Conservation (phyloP, 2,797 vertebrate genomes). For the Acropternis orthonyx region DNA sequence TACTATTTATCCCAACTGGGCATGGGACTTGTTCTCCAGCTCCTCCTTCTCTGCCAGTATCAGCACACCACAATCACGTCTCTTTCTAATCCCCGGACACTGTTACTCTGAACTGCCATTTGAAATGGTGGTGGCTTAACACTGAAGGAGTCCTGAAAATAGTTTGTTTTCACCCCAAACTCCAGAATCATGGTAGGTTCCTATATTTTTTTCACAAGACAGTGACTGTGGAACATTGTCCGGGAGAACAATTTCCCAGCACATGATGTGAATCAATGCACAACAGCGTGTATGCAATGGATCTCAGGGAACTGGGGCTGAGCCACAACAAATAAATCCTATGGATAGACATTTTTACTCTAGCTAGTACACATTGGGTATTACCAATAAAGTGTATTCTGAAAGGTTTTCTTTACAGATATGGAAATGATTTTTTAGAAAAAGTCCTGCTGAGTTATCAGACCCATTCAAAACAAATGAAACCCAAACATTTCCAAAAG, state of each 20-base stretch:
- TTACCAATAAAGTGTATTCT: background rate
- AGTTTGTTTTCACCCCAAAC: background rate
- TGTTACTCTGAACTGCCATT: background rate
- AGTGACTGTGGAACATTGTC: background rate
- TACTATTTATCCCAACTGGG: background rate
- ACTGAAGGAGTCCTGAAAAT: background rate
- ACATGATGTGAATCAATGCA: background rate
- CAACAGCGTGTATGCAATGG: rapidly evolving
- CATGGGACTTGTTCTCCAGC: background rate
- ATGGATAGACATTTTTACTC: background rate
- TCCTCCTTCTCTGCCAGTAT: background rate
- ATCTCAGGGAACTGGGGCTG: background rate
- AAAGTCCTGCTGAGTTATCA: background rate
- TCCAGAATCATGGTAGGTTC: background rate
- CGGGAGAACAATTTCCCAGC: background rate
- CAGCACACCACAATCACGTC: rapidly evolving
- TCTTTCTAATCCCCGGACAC: background rate
- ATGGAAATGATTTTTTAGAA: background rate
- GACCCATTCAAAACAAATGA: background rate
- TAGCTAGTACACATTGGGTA: background rate
- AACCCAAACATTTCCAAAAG: background rate
- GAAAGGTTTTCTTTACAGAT: background rate
- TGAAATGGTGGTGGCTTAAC: background rate
- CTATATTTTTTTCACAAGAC: background rate
- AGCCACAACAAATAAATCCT: background rate